Base-by-base conservation (phyloP, 2,888 invertebrate species). In the Drosophila cognata region DNA sequence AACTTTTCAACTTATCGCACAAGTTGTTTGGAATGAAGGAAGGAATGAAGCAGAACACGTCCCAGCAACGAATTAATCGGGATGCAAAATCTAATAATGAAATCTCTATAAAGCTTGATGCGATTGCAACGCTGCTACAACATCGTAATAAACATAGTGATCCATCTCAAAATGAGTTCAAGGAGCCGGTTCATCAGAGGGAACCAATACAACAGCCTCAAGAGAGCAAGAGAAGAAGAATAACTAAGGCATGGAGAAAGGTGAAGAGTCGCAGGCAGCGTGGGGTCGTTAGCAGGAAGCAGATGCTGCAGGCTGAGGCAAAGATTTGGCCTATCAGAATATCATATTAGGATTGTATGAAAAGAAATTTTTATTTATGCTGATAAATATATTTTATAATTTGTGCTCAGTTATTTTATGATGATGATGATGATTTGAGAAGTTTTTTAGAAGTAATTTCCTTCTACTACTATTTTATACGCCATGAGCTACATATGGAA, bases 251-350 rank as follows among this genome's bases (percentile, higher is more conserved):
- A 2, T 36, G 46, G 35, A 29, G 35, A 2, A 63, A 61, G 16
- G 7, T n/a, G 29, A 48, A 36, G 10, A 8, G n/a, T 0, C 62
- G 61, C 2, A 13, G 6, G 4, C 58, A 51, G 7, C 63, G 68
- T 2, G 55, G 35, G 5, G 38, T 33, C 0, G 1, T 71, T 10
- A 60, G 51, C 29, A 74, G 51, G 18, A 48, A 77, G 2, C 56
- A 70, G 11, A 7, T 82, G 35, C 35, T 86, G 13, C 65, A 74
- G 43, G 82, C 73, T 5, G 62, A 82, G 43, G 18, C 71, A 0
- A 84, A 82, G 8, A 58, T 82, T 6, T 82, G 82, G 82, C 72
- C 79, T 8, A 57, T 61, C 0, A 55, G 43, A 36, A 48, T 31
- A 11, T 38, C 36, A 6, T 18, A 56, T 35, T 69, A 36, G 56